Base-by-base conservation (phyloP, 2,113 vertebrate genomes). In the Phalacrocorax pelagicus region DNA sequence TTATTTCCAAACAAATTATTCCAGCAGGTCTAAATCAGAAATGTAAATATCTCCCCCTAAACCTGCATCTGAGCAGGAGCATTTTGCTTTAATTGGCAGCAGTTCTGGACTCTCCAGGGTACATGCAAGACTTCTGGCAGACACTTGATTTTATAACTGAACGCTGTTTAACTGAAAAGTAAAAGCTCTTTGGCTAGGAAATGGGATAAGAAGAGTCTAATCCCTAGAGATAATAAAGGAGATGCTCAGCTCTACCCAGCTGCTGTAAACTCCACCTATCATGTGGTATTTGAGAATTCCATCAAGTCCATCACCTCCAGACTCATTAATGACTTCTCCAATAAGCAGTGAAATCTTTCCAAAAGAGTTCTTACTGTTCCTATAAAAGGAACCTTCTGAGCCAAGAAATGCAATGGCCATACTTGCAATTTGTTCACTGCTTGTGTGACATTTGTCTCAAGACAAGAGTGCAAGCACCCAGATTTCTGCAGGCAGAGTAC, bases 81-180 rank as follows among this genome's bases (percentile, higher is more conserved):
- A 36, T 67, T 94, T 88, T 91, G 55, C 67, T 90, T 88, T 93
- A 96, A 90, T 61, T 90, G 55, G 85, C 61, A 94, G 69, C 40
- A 85, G 62, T 58, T 92, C 91, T 66, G 38, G 32, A 95, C 26
- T 87, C 88, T 87, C 66, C 46, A 90, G 74, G 55, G 81, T 82
- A 80, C 27, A n/a, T 32, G 44, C 47, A 93, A 94, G 62, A 85
- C 74, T 94, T 82, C 81, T 95, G 84, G 58, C 79, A 94, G 90
- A 94, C 71, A 81, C 55, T 90, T 87, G 58, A 94, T 96, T 97
- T 96, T 94, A 81, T 92, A 96, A 92, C 34, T 97, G 92, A 96
- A 94, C 62, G 55, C 52, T 85, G n/a, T 96, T 97, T 94, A 96
- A 96, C 69, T 83, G 87, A 79, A 94, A 96, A 95, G 81, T 95